A percentile compares a stretch with the other conserved stretches of the same genome.
These are phyloP conservation scores for Dryobates pubescens DNA, from an alignment of 2,797 vertebrate genomes.

Conservation along the genomic window DNA sequence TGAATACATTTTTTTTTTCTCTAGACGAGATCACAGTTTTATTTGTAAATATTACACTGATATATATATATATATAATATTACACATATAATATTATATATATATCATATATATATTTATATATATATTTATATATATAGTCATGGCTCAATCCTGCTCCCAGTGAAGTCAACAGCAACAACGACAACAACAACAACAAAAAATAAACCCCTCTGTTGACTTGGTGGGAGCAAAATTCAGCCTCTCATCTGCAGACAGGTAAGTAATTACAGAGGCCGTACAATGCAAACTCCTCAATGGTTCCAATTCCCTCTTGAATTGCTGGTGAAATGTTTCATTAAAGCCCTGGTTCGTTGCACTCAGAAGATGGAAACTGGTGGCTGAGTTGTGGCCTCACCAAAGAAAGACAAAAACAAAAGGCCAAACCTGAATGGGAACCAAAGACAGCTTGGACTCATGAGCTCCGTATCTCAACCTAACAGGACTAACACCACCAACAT, in stretches of 20 bases:
- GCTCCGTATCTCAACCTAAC: conserved; percentile 8
- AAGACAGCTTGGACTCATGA: conserved; percentile 32
- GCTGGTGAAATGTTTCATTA: conserved; percentile 75
- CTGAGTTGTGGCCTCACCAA: conserved; percentile 50
- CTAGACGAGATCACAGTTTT: conserved; percentile 86
- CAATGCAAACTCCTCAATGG: conserved; percentile 73
- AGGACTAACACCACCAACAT: conserved; percentile 34
- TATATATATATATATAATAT: conserved; percentile 80
- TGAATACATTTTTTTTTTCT: conserved; percentile 83
- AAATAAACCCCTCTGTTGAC: conserved; percentile 25
- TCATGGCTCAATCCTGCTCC: conserved; percentile 53
- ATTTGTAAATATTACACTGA: conserved; percentile 84
- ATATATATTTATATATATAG: conserved; percentile 80
- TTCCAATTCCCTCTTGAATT: conserved; percentile 71
- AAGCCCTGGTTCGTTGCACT: conserved; percentile 68
- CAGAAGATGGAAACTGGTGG: conserved; percentile 70
- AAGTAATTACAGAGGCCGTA: conserved; percentile 77
- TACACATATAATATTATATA: conserved; percentile 77
- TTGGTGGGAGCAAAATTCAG: conserved; percentile 65
- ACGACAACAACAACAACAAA: too few relatives aligned
- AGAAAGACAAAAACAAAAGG: conserved; percentile 25
- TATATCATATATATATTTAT: conserved; percentile 79
- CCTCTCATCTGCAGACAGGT: conserved; percentile 74
- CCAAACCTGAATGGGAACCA: conserved; percentile 52
- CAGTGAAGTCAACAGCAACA: conserved; percentile 50